phyloP scores from a whole-genome alignment of 2,797 vertebrate genomes.

The Amblyraja radiata region DNA sequence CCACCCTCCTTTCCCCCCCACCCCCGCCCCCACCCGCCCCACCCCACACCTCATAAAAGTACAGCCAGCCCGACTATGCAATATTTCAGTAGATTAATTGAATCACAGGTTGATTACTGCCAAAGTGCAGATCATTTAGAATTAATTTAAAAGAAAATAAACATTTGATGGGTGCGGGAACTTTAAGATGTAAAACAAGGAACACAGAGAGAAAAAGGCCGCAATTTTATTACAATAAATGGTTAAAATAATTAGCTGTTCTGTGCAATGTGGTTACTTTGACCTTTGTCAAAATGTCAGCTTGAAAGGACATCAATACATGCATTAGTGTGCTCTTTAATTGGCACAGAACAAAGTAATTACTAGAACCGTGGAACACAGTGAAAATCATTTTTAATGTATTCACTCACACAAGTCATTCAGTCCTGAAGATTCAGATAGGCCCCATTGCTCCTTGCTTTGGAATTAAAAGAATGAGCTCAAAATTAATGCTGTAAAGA shows the following conservation, averaged over 20 bases:
- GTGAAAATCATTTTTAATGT: constrained; percentile 19
- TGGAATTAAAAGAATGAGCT: neutral
- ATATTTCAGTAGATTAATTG: neutral
- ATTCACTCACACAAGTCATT: neutral
- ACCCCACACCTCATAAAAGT: neutral
- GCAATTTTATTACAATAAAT: neutral
- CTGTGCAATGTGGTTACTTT: constrained; percentile 2
- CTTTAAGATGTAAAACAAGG: neutral
- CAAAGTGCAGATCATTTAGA: neutral
- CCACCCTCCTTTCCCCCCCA: too few species aligned
- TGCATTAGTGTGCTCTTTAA: constrained; percentile 20
- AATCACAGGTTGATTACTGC: neutral
- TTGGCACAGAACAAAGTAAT: constrained; percentile 32
- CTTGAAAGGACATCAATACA: constrained; percentile 33
- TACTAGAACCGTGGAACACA: constrained; percentile 12
- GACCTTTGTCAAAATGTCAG: constrained; percentile 36
- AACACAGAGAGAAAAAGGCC: neutral
- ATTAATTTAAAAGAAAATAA: neutral
- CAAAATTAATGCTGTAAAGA: neutral
- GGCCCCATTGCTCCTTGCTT: neutral
- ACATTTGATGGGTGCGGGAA: too few species aligned
- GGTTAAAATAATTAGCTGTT: neutral
- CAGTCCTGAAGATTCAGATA: neutral
- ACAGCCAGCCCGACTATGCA: too few species aligned
- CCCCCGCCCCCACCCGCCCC: neutral